Base-by-base conservation (phyloP, 2,888 invertebrate species). In the Drosophila paramelanica region DNA sequence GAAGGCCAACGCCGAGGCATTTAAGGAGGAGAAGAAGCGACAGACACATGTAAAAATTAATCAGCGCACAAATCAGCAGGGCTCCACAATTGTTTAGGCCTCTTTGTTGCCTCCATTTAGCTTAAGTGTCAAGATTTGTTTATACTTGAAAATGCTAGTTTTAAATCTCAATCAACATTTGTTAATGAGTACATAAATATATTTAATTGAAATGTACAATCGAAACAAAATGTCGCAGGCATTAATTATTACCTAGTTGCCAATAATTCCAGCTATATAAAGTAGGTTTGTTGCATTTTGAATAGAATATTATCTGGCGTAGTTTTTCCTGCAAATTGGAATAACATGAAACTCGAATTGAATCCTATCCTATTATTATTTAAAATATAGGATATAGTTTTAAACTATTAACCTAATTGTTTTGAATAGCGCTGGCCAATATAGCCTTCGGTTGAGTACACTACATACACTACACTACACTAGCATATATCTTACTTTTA, bases 21-120 rank as follows among this genome's bases (percentile, higher is more conserved):
- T 98, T 90, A 97, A 96, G 89, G 96, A 97, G 80, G 97, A 97
- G 89, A 96, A 96, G 92, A 96, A 96, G 86, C 93, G 95, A 4
- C 96, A 97, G 89, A 95, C 95, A 89, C 96, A 96, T 91, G 95
- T 96, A 50, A 93, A 95, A 86, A 91, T 96, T 71, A 97, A 97
- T 91, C 96, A 96, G 84, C 95, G 93, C 90, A 94, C 94, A 88
- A 96, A 96, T 90, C 93, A 96, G 69, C 96, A 96, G 90, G 96
- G 96, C 55, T 95, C 95, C 87, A 94, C 93, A 90, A 95, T 96
- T 60, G 67, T 92, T 25, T 91, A 89, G 55, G 4, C 25, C 25
- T 10, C 7, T n/a, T 38, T 5, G 11, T 3, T 2, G 33, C 10
- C 4, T n/a, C 2, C 13, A 14, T 33, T 56, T 77, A 82, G 57